phyloP scores from a whole-genome alignment of 2,797 vertebrate genomes.

The Trachops cirrhosus region DNA sequence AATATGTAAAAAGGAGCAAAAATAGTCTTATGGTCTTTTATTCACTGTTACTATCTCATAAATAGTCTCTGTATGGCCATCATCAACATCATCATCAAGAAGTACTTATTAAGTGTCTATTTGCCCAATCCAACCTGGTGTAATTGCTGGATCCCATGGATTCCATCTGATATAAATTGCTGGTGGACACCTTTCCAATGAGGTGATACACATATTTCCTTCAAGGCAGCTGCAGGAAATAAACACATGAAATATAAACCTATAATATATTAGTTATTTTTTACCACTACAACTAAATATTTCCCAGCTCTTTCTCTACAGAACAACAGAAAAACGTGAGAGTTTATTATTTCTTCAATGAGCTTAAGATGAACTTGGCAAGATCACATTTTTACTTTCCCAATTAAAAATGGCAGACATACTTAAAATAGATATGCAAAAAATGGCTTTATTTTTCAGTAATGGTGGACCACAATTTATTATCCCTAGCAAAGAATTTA shows the following conservation, averaged over 20 bases:
- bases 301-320: neutral
- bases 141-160: constrained; percentile 54
- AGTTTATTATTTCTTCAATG: neutral
- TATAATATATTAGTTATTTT: neutral
- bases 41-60: constrained; percentile 11
- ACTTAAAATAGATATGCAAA: neutral
- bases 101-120: constrained; percentile 27
- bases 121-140: constrained; percentile 47
- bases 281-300: neutral
- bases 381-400: neutral
- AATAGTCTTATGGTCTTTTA: neutral
- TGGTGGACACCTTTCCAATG: constrained; percentile 65
- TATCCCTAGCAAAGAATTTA: constrained; percentile 5
- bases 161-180: constrained; percentile 66
- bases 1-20: neutral
- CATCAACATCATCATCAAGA: constrained; percentile 31
- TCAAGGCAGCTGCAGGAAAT: constrained; percentile 49
- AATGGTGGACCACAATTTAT: neutral
- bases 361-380: neutral
- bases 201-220: constrained; percentile 50
- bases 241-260: constrained; percentile 46
- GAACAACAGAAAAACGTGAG: neutral
- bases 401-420: neutral
- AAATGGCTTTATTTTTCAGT: constrained; percentile 7
- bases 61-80: neutral